Evolutionary conservation across 2,113 vertebrate species (phyloP), one percentile per base, ranked within the genome.

Genomic region (Emberiza fucata): DNA sequence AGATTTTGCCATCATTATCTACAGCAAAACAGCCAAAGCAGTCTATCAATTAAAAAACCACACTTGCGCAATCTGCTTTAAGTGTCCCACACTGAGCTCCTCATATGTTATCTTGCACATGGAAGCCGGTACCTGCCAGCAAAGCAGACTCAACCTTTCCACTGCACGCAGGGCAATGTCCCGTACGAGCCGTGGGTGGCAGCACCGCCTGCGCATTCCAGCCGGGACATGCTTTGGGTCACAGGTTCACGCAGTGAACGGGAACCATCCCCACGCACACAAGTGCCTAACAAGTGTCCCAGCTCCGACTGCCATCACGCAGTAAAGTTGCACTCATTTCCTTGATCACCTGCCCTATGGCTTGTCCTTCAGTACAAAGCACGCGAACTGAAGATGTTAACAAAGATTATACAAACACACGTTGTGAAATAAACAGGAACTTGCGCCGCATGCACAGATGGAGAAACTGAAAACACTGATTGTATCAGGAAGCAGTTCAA

Each of bases 161-260:
- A 10, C 18, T 3, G 81, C 60, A 6, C 2, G 2, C 6, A 27
- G 40, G 70, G 81, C 81, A 91, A 73, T 13, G 69, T 84, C 86
- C 73, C 86, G 40, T 7, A 12, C 0, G 4, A 81, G 69, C 88
- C 24, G 48, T 21, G 92, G 94, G 92, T 22, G 69, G 92, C 91
- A 94, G 95, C 91, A 33, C 61, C 10, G 57, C 85, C 87, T 22
- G 50, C 83, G 31, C 83, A 75, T 92, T 92, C 83, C 94, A 61
- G 51, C 44, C 28, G 12, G 48, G 68, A 75, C 92, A 54, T 17
- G 69, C 6, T 85, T 29, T 48, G 94, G 91, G 92, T 93, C 88
- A 82, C 86, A 57, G 86, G 66, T 68, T 73, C 91, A 27, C 2
- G 4, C 65, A 25, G n/a, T 1, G 37, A 86, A 68, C 7, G 0